These are phyloP conservation scores for Lasioglossum leucozonium DNA, from an alignment of 2,888 invertebrate genomes.

Conservation along the genomic window DNA sequence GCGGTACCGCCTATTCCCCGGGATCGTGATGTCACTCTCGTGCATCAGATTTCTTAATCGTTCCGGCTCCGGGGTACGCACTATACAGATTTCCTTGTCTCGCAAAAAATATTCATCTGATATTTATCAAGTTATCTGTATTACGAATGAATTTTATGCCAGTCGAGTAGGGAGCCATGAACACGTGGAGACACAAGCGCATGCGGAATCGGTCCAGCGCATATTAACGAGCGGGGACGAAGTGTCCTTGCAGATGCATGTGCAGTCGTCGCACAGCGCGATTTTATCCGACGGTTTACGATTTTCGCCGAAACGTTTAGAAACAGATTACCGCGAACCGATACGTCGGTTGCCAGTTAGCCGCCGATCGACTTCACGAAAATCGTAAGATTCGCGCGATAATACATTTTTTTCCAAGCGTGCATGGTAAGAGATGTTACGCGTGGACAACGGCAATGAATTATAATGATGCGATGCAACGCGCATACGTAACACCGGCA, in stretches of 20 bases:
- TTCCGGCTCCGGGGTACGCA: background rate
- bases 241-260: slow-evolving; percentile 1
- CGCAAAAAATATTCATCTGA: background rate
- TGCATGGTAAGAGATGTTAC: background rate
- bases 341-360: background rate
- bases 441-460: background rate
- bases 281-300: background rate
- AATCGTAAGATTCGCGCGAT: background rate
- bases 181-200: background rate
- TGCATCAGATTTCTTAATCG: background rate
- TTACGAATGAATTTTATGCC: background rate
- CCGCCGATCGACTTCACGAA: background rate
- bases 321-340: no score
- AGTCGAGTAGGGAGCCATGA: background rate
- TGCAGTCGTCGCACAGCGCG: slow-evolving; percentile 8
- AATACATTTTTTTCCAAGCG: background rate
- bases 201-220: slow-evolving; percentile 1
- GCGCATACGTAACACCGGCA: background rate
- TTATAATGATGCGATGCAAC: background rate
- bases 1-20: background rate
- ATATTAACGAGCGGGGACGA: background rate
- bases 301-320: background rate
- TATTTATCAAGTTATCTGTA: background rate
- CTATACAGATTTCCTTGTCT: background rate
- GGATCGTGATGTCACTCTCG: background rate